These are phyloP conservation scores for Mus caroli DNA, from an alignment of 2,797 vertebrate species.

Conservation along the genomic window DNA sequence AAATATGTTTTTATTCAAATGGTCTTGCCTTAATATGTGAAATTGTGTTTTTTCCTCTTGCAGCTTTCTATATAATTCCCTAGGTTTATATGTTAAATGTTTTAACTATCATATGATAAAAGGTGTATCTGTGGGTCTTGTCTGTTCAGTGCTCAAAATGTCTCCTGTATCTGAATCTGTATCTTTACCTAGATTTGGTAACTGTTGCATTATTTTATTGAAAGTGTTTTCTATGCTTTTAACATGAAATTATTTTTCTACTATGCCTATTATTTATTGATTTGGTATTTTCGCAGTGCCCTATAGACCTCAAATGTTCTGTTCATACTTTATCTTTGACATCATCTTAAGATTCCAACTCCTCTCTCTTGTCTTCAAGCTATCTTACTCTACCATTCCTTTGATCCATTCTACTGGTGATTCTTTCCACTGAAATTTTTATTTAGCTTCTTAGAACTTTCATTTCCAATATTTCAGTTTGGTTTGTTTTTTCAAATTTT, in stretches of 20 bases:
- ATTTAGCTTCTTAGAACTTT: not conserved
- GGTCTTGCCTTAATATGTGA: not conserved
- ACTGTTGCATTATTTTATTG: not conserved
- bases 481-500: not conserved
- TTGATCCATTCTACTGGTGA: not conserved
- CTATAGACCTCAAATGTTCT: not conserved
- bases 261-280: not conserved
- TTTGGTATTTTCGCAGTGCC: not conserved
- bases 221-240: not conserved
- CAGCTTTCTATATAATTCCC: not conserved
- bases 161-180: not conserved
- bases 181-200: not conserved
- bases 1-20: not conserved
- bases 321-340: not conserved
- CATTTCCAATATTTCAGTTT: not conserved
- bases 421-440: not conserved
- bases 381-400: not conserved
- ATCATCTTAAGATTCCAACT: too few species aligned
- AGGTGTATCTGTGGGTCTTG: not conserved
- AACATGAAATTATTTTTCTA: not conserved
- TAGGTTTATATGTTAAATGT: not conserved
- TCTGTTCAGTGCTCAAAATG: not conserved
- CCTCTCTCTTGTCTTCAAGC: not conserved
- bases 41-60: not conserved
- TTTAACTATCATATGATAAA: not conserved